Conservation (phyloP, 2,888 invertebrate genomes). For the Troides oblongomaculatus region DNA sequence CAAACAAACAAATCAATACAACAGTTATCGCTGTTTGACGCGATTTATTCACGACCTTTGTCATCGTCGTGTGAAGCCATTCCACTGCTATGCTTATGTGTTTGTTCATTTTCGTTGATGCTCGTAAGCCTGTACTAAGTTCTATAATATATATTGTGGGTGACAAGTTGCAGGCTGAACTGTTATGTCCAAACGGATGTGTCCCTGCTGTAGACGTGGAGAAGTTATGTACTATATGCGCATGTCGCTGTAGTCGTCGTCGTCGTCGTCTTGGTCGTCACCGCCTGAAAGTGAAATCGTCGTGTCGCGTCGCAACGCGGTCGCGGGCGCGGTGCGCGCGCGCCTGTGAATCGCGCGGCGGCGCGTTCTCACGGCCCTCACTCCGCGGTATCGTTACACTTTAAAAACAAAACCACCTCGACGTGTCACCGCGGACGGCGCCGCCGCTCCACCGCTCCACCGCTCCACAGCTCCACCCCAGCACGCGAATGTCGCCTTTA, state of each 20-base stretch:
- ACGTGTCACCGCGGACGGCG: slow-evolving; percentile 36
- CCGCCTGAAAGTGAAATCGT: slow-evolving; percentile 39
- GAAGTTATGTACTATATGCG: slow-evolving; percentile 31
- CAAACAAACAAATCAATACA: no score
- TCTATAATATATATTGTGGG: no score
- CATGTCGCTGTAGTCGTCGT: slow-evolving; percentile 16
- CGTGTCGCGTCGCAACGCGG: slow-evolving; percentile 43
- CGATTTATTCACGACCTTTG: no score
- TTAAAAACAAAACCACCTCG: slow-evolving; percentile 59
- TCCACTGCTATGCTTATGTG: no score
- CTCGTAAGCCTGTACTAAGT: no score
- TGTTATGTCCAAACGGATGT: not conserved
- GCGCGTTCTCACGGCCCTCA: slow-evolving; percentile 73
- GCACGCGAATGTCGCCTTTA: slow-evolving; percentile 41
- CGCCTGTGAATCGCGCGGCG: slow-evolving; percentile 63
- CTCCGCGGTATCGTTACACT: slow-evolving; percentile 48
- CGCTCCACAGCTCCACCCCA: slow-evolving; percentile 30
- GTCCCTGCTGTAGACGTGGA: not conserved
- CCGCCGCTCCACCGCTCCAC: slow-evolving; percentile 27
- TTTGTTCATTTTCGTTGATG: no score
- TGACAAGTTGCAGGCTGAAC: no score
- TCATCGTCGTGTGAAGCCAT: no score
- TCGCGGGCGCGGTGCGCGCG: slow-evolving; percentile 33
- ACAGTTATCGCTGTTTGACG: no score
- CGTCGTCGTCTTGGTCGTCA: no score